Base-by-base conservation (phyloP, 1,140 invertebrate genomes). In the Dinoponera quadriceps region DNA sequence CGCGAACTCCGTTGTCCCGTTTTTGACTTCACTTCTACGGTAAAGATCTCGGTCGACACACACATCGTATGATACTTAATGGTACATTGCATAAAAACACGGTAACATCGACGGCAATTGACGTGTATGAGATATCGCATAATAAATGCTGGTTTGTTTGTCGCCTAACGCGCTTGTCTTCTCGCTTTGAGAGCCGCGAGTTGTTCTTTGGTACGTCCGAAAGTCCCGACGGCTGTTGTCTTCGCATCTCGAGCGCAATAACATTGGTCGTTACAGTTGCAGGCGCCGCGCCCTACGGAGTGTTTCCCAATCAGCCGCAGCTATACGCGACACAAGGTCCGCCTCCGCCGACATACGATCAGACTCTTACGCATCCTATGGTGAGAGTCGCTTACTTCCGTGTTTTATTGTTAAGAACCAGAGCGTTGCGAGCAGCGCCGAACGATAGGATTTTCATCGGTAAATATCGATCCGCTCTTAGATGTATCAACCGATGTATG, bases 401-500 rank as follows among this genome's bases (percentile, higher is more conserved):
- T 66, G 38, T 78, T 66, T 27, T 20, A 2, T 75, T 51, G 33
- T 9, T 18, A 29, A 4, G 4, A 51, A 51, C 38, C 38, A 49
- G 13, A 51, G 1, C 3, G 1, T 14, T 18, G 29, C 44, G 13
- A 14, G 16, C n/a, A 2, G n/a, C 11, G 13, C 25, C 0, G 44
- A 68, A 66, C 4, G 27, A 22, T 18, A 20, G 38, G 38, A 63
- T 22, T 44, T n/a, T 51, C 11, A 57, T 65, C 29, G 3, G 54
- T 38, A 25, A 77, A 77, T 33, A 55, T 60, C 75, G 62, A 80
- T 88, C 85, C 81, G 90, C 87, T 55, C 91, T 80, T 59, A 96
- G 96, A 96, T 96, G 95, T 96, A 96, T 92, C 96, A 95, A 73
- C 96, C 96, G 16, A 96, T 96, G 96, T 96, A 96, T 88, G 96